Evolutionary conservation across 2,888 invertebrate species (phyloP).

Genomic region (Xestoiulus laeticollis): DNA sequence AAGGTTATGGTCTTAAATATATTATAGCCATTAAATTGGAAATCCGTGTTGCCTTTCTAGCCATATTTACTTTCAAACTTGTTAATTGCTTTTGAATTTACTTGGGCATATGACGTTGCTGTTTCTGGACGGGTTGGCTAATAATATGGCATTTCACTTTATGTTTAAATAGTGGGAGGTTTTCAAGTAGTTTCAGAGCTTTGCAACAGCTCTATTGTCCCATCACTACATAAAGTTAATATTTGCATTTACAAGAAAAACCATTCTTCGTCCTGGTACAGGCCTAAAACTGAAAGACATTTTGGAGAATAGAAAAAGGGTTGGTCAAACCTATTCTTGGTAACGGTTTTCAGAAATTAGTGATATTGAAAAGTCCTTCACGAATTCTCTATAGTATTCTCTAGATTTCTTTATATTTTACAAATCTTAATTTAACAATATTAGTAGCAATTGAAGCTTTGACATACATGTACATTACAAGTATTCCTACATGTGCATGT

Average conservation of each 20-base stretch:
- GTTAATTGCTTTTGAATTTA: constrained; percentile 9
- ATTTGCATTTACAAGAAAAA: not conserved
- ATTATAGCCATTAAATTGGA: not conserved
- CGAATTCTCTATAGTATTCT: too few relatives aligned
- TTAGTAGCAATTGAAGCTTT: too few relatives aligned
- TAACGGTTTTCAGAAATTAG: not conserved
- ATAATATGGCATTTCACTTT: constrained; percentile 4
- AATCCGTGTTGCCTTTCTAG: not conserved
- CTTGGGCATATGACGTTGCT: not conserved
- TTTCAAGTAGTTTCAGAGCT: not conserved
- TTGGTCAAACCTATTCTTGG: not conserved
- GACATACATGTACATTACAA: too few relatives aligned
- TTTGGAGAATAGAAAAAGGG: not conserved
- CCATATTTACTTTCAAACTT: not conserved
- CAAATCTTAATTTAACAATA: too few relatives aligned
- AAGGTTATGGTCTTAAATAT: not conserved
- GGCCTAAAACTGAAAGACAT: not conserved
- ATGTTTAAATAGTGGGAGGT: constrained; percentile 3
- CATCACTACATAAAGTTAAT: not conserved
- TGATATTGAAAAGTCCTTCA: too few relatives aligned
- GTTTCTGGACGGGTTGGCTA: not conserved
- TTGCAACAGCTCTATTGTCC: not conserved
- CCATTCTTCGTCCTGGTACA: not conserved
- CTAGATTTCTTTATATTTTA: too few relatives aligned
- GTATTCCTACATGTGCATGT: too few relatives aligned